These are phyloP conservation scores for Eriosoma lanigerum DNA, from an alignment of 1,140 invertebrate genomes.

Conservation along the genomic window DNA sequence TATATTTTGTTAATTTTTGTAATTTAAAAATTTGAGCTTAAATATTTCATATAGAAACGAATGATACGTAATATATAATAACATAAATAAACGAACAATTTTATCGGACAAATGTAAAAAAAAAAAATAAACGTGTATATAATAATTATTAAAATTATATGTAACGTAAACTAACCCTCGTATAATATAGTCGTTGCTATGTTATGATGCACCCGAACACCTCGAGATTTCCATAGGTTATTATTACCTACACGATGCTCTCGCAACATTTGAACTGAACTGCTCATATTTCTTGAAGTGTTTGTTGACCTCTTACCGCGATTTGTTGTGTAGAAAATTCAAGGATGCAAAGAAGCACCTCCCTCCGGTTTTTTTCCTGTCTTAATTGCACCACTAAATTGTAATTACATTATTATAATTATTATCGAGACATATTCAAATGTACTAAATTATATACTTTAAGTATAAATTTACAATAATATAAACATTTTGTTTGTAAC, in stretches of 20 bases:
- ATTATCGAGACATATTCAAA: neutral
- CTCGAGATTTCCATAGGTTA: neutral
- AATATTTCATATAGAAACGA: too few relatives aligned
- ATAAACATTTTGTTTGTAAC: neutral
- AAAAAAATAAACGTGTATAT: too few relatives aligned
- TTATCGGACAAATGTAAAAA: too few relatives aligned
- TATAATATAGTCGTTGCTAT: neutral
- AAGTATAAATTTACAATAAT: neutral
- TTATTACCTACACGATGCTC: conserved; percentile 7
- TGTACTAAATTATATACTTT: neutral
- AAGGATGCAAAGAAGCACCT: conserved; percentile 35
- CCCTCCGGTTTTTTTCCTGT: conserved; percentile 3
- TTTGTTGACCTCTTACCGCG: conserved; percentile 41
- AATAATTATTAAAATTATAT: too few relatives aligned
- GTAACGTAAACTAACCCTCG: neutral
- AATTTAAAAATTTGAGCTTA: too few relatives aligned
- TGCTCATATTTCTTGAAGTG: conserved; percentile 10
- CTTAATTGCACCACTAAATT: neutral
- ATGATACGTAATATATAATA: too few relatives aligned
- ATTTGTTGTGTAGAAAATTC: conserved; percentile 38
- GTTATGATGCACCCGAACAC: neutral
- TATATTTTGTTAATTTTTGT: too few relatives aligned
- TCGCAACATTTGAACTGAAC: conserved; percentile 12
- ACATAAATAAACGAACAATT: too few relatives aligned
- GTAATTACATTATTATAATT: neutral